Percentiles rank a stretch among this genome's conserved stretches.
phyloP scores from a whole-genome alignment of 2,113 vertebrate species.

The Syngnathus floridae region DNA sequence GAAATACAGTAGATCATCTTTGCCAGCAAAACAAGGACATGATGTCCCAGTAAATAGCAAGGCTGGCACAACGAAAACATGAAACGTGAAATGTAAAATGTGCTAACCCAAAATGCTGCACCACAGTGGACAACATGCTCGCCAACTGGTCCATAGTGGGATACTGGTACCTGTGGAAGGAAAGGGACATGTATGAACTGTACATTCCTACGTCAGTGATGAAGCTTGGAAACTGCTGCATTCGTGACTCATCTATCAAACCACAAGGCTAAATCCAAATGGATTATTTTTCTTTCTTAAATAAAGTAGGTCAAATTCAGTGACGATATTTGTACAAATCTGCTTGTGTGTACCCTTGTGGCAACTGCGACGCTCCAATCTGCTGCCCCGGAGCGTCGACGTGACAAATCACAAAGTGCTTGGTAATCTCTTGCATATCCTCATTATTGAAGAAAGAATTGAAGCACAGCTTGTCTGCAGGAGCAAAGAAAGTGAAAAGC shows the following conservation, averaged over 20 bases:
- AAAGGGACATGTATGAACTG: neutral
- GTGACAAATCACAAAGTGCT: conserved; percentile 96
- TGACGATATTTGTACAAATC: neutral
- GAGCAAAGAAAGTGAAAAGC: conserved; percentile 7
- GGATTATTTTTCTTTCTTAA: neutral
- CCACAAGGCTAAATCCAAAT: neutral
- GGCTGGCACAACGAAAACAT: neutral
- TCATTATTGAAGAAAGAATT: conserved; percentile 92
- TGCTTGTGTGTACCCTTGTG: conserved; percentile 79
- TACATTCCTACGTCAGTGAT: neutral
- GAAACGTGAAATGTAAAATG: neutral
- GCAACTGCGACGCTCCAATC: conserved; percentile 85
- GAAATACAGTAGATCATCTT: neutral
- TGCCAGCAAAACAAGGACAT: conserved; percentile 1
- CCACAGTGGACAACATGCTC: conserved; percentile 89
- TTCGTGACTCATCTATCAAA: neutral
- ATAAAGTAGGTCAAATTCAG: neutral
- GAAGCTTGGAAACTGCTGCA: neutral
- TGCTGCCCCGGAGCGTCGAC: conserved; percentile 90
- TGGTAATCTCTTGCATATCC: conserved; percentile 98
- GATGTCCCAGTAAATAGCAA: neutral
- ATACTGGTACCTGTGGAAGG: conserved; percentile 85
- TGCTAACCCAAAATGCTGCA: conserved; percentile 93
- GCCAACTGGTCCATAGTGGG: conserved; percentile 97
- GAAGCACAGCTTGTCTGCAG: conserved; percentile 95